Evolutionary conservation across 2,888 invertebrate genomes (phyloP).

Genomic region (Oscheius sp.): DNA sequence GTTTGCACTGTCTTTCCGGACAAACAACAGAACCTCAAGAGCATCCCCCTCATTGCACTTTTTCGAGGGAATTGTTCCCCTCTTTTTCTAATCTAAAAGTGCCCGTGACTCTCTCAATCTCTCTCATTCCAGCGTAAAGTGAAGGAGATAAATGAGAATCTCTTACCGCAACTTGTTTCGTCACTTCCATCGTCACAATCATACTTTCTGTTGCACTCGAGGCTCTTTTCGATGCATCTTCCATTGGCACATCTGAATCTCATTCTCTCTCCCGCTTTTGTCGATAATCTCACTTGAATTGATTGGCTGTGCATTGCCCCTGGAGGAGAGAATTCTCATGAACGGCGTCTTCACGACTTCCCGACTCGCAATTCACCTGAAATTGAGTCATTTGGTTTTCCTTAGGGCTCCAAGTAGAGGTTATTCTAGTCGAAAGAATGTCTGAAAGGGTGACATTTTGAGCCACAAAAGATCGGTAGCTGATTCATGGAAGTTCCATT

Average conservation of each 20-base stretch:
- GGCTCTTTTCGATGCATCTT: conserved; percentile 82
- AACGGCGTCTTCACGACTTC: conserved; percentile 40
- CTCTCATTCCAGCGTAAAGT: too few relatives aligned
- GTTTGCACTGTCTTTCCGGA: conserved; percentile 29
- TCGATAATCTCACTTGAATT: too few relatives aligned
- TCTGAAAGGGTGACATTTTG: background rate
- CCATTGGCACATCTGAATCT: conserved; percentile 52
- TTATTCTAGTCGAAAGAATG: too few relatives aligned
- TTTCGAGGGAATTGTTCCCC: background rate
- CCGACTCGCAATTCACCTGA: conserved; percentile 51
- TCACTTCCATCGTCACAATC: conserved; percentile 82
- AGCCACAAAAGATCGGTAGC: background rate
- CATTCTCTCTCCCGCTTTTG: too few relatives aligned
- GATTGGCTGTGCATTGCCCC: conserved; percentile 20
- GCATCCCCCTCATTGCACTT: background rate
- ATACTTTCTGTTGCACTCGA: conserved; percentile 80
- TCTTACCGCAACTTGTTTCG: conserved; percentile 85
- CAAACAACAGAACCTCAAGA: conserved; percentile 23
- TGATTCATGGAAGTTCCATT: background rate
- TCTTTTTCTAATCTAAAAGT: background rate
- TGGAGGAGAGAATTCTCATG: background rate
- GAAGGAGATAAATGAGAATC: background rate
- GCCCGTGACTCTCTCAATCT: too few relatives aligned
- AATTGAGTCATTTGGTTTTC: too few relatives aligned
- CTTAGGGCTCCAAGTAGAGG: too few relatives aligned